Evolutionary conservation across 2,888 invertebrate species (phyloP).

Genomic region (Hirudinaria manillensis): DNA sequence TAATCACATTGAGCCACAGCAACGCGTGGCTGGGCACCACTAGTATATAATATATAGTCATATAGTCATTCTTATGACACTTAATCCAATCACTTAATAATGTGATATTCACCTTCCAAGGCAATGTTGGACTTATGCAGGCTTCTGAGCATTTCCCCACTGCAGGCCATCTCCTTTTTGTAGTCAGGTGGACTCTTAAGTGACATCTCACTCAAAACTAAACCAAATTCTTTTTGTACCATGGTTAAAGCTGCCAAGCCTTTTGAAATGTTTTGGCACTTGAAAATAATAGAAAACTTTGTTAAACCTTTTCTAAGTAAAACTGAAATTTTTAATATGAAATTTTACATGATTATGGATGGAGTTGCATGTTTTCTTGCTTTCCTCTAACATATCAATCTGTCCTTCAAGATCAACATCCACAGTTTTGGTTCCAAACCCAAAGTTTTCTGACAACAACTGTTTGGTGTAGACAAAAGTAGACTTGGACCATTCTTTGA

Average conservation of each 20-base stretch:
- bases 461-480: slow-evolving; percentile 19
- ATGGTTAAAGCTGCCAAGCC: slow-evolving; percentile 2
- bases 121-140: slow-evolving; percentile 13
- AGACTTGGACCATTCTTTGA: slow-evolving; percentile 26
- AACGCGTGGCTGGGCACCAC: no score
- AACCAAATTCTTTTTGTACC: slow-evolving; percentile 18
- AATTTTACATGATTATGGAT: neutral
- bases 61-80: neutral
- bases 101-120: slow-evolving; percentile 11
- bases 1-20: no score
- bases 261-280: neutral
- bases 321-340: neutral
- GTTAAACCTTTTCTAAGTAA: neutral
- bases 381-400: slow-evolving; percentile 11
- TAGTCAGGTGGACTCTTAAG: neutral
- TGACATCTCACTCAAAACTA: slow-evolving; percentile 6
- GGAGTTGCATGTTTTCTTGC: slow-evolving; percentile 10
- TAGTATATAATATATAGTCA: no score
- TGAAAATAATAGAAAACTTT: neutral
- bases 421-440: slow-evolving; percentile 25
- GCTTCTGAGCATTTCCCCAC: slow-evolving; percentile 14
- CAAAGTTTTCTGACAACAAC: slow-evolving; percentile 22
- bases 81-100: neutral
- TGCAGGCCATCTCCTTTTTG: slow-evolving; percentile 22
- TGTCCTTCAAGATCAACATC: slow-evolving; percentile 24